Evolutionary conservation across 2,888 invertebrate genomes (phyloP).

Genomic region (Chromoteleia sp.): DNA sequence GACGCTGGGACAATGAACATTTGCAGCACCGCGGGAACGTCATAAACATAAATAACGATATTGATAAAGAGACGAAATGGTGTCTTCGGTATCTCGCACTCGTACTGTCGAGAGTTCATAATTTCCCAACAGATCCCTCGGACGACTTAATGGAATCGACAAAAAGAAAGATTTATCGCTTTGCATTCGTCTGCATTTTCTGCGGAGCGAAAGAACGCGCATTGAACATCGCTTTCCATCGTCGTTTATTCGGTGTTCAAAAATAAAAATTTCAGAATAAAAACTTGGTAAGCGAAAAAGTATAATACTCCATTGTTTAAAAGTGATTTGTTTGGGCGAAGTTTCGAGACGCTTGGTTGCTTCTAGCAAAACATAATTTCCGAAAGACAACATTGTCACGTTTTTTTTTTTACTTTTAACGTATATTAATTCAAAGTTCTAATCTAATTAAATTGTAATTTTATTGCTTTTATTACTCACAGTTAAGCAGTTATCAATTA

Average conservation of each 20-base stretch:
- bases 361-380: too few species aligned
- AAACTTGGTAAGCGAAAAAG: conserved; percentile 42
- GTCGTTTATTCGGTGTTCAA: conserved; percentile 27
- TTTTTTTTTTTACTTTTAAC: too few species aligned
- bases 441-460: too few species aligned
- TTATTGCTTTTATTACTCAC: too few species aligned
- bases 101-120: conserved; percentile 63
- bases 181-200: conserved; percentile 66
- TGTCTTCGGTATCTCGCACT: conserved; percentile 49
- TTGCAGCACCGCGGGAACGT: conserved; percentile 11
- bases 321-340: conserved; percentile 13
- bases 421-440: too few species aligned
- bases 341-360: too few species aligned
- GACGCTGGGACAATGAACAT: conserved; percentile 36
- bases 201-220: conserved; percentile 46
- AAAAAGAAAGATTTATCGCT: conserved; percentile 63
- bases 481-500: too few species aligned
- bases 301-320: conserved; percentile 25
- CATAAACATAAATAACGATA: conserved; percentile 60
- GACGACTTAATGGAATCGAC: conserved; percentile 66
- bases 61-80: conserved; percentile 64
- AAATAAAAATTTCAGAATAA: conserved; percentile 39
- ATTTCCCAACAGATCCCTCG: conserved; percentile 64
- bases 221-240: conserved; percentile 37
- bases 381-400: too few species aligned